Percentiles rank a stretch among this genome's conserved stretches.
Evolutionary conservation across 1,140 invertebrate species (phyloP).

Genomic region (Drosophila orena): DNA sequence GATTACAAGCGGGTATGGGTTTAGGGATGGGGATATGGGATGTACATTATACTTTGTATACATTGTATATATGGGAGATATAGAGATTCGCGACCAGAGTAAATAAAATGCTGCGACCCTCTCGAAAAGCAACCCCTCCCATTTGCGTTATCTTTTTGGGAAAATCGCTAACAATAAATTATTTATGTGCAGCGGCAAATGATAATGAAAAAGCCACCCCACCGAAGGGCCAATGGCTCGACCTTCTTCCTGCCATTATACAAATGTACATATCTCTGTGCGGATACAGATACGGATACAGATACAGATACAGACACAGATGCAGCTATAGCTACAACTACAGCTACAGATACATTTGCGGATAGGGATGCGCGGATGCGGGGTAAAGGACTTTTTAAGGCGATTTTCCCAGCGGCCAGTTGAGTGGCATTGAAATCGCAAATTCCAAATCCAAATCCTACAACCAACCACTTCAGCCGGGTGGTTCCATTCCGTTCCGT

Average conservation of each 20-base stretch:
- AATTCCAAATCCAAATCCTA: conserved; percentile 67
- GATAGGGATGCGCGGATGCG: conserved; percentile 17
- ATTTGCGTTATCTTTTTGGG: conserved; percentile 75
- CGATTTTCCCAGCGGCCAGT: conserved; percentile 78
- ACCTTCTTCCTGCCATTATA: conserved; percentile 51
- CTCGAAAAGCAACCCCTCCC: not conserved
- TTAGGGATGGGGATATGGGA: too few relatives aligned
- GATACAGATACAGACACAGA: conserved; percentile 4
- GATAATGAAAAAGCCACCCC: conserved; percentile 80
- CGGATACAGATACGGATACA: conserved; percentile 7
- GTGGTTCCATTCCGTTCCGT: conserved; percentile 1
- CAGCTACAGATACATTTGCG: conserved; percentile 12
- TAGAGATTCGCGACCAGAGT: conserved; percentile 65
- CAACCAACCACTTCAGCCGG: conserved; percentile 75
- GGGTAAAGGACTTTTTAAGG: conserved; percentile 73
- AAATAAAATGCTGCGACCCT: conserved; percentile 57
- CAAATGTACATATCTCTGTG: conserved; percentile 26
- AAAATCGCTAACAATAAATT: conserved; percentile 82
- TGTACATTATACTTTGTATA: too few relatives aligned
- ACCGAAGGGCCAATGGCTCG: conserved; percentile 68
- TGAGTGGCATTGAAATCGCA: conserved; percentile 77
- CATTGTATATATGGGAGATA: not conserved
- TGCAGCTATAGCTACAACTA: conserved; percentile 2
- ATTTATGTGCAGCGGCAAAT: conserved; percentile 80
- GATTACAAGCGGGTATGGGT: not conserved